Conservation (phyloP, 2,888 invertebrate species). For the Tortricodes alternella region DNA sequence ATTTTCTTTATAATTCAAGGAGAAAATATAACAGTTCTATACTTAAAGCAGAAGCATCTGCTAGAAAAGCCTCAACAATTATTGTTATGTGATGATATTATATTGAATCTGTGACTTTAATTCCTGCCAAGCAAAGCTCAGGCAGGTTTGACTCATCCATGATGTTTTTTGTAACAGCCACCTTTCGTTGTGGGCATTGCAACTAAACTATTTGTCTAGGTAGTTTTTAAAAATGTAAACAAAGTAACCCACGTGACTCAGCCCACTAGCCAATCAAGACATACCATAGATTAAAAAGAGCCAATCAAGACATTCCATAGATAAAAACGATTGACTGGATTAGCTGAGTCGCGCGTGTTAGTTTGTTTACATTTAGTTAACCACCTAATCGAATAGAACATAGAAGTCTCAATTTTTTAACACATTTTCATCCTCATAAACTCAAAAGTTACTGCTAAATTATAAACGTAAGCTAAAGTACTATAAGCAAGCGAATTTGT, state of each 20-base stretch:
- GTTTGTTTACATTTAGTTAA: no score
- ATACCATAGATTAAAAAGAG: no score
- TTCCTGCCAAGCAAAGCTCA: slow-evolving; percentile 10
- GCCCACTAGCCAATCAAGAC: no score
- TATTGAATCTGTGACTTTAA: background rate
- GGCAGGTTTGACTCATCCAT: slow-evolving; percentile 18
- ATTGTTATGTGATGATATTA: background rate
- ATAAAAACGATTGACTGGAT: no score
- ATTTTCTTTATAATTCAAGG: background rate
- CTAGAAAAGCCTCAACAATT: background rate
- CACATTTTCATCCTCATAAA: background rate
- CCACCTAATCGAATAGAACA: no score
- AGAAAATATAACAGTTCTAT: background rate
- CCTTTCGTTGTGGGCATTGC: background rate
- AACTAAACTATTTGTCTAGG: no score
- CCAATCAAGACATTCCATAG: no score
- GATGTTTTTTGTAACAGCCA: background rate
- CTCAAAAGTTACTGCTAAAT: background rate
- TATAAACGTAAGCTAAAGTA: background rate
- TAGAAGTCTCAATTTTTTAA: no score
- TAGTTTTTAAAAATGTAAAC: no score
- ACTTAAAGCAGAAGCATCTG: background rate
- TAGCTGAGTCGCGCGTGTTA: no score
- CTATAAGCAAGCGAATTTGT: slow-evolving; percentile 27
- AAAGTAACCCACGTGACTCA: no score